Percentiles rank a stretch among this genome's conserved stretches.
phyloP scores from a whole-genome alignment of 2,888 invertebrate genomes.

The Caenorhabditis sp. region DNA sequence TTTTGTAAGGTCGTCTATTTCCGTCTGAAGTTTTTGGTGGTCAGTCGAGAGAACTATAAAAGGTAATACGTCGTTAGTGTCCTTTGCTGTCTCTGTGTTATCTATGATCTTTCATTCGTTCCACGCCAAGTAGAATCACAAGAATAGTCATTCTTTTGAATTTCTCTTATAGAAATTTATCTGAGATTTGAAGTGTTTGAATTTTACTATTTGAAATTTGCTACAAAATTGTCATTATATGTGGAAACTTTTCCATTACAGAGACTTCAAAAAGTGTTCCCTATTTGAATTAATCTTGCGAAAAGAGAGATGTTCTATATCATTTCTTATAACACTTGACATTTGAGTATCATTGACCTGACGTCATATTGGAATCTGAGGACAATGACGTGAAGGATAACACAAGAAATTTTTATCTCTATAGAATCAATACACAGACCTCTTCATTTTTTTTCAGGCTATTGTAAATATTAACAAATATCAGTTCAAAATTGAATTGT shows the following conservation, averaged over 20 bases:
- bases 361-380: neutral
- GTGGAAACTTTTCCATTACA: too few relatives aligned
- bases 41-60: constrained; percentile 49
- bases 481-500: too few relatives aligned
- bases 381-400: neutral
- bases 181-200: too few relatives aligned
- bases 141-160: neutral
- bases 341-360: neutral
- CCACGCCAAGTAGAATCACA: neutral
- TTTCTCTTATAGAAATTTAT: too few relatives aligned
- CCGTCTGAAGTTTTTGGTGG: constrained; percentile 4
- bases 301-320: too few relatives aligned
- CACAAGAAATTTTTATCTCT: neutral
- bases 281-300: too few relatives aligned
- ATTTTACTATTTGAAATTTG: too few relatives aligned
- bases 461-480: too few relatives aligned
- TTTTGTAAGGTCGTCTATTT: constrained; percentile 40
- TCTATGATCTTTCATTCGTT: constrained; percentile 16
- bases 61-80: constrained; percentile 6
- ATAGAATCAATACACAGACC: too few relatives aligned
- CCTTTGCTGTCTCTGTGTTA: neutral
- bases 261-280: too few relatives aligned
- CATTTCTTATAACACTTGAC: neutral
- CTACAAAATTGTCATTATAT: too few relatives aligned
- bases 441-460: too few relatives aligned